These are phyloP conservation scores for Catharus fuscescens DNA, from an alignment of 2,113 vertebrate species.

Conservation along the genomic window DNA sequence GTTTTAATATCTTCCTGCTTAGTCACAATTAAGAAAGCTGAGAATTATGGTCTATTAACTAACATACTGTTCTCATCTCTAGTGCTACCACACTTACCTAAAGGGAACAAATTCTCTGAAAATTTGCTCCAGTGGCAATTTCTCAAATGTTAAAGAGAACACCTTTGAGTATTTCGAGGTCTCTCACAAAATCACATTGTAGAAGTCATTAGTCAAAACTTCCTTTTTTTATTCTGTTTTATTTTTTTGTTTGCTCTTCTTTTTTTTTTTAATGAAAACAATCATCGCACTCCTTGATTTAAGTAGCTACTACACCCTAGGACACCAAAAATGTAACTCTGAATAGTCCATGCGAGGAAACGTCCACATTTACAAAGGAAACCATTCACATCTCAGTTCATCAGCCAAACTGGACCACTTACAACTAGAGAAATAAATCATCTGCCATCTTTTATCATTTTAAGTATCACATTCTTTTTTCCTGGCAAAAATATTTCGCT, in stretches of 20 bases:
- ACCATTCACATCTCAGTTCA: background rate
- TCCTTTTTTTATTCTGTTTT: background rate
- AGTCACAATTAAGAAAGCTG: slow-evolving; percentile 39
- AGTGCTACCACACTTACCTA: background rate
- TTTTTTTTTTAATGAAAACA: background rate
- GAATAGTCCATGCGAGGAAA: background rate
- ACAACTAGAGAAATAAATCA: background rate
- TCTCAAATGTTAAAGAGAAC: background rate
- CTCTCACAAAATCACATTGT: background rate
- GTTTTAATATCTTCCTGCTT: slow-evolving; percentile 35
- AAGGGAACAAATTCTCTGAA: background rate
- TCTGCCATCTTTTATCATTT: background rate
- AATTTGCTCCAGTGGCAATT: background rate
- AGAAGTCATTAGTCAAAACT: background rate
- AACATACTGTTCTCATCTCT: background rate
- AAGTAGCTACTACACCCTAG: background rate
- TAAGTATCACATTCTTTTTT: background rate
- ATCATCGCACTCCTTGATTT: background rate
- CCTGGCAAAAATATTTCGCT: background rate
- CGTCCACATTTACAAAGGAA: background rate
- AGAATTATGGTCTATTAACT: background rate
- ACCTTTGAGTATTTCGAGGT: background rate
- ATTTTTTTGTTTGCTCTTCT: no score
- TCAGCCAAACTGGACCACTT: background rate
- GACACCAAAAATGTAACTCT: background rate